Evolutionary conservation across 2,797 vertebrate species (phyloP).

Genomic region (Neostethus bicornis): DNA sequence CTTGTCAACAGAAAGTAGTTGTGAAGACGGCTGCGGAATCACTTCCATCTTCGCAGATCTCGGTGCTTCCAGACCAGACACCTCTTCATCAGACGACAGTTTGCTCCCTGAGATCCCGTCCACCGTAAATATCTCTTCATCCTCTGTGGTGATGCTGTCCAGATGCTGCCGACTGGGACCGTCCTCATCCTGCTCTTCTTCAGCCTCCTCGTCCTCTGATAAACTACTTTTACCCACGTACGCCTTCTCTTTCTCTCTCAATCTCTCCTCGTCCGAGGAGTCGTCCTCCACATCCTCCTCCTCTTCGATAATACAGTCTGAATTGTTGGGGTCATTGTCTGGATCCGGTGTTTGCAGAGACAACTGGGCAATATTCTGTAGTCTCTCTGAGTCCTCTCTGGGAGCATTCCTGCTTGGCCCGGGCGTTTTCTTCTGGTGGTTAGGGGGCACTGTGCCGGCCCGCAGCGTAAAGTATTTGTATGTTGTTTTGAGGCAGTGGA

Average conservation of each 20-base stretch:
- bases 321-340: constrained; percentile 73
- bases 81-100: constrained; percentile 84
- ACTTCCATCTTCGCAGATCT: too few relatives aligned
- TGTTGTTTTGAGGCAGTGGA: constrained; percentile 93
- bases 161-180: constrained; percentile 54
- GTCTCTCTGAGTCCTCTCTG: constrained; percentile 31
- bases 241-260: constrained; percentile 71
- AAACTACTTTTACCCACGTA: constrained; percentile 72
- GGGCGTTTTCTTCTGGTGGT: constrained; percentile 46
- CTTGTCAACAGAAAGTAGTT: constrained; percentile 23
- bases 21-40: too few relatives aligned
- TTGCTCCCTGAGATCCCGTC: constrained; percentile 84
- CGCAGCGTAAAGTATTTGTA: constrained; percentile 95
- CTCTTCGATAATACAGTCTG: constrained; percentile 83
- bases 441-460: too few relatives aligned
- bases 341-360: constrained; percentile 36
- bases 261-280: constrained; percentile 81
- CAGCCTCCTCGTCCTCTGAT: constrained; percentile 75
- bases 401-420: constrained; percentile 8
- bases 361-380: constrained; percentile 48
- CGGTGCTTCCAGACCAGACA: constrained; percentile 67
- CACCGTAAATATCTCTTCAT: constrained; percentile 78
- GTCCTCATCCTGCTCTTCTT: constrained; percentile 71
- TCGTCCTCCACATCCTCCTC: constrained; percentile 78
- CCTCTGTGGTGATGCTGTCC: constrained; percentile 74